These are phyloP conservation scores for Origma solitaria DNA, from an alignment of 2,113 vertebrate genomes.

Conservation along the genomic window DNA sequence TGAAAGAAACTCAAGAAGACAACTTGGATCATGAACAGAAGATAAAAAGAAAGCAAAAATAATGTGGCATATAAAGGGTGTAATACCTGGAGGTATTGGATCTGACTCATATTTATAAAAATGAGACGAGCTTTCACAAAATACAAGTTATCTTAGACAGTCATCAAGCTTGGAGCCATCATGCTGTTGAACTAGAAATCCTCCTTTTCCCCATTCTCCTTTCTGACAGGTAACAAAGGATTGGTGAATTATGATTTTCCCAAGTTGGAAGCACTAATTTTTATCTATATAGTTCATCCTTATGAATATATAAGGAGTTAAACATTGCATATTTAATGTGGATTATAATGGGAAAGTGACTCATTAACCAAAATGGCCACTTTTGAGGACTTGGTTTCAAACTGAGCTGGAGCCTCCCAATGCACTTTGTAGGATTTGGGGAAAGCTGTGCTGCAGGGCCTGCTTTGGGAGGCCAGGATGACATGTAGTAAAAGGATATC, in stretches of 20 bases:
- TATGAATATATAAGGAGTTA: constrained; percentile 68
- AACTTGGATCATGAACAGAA: constrained; percentile 69
- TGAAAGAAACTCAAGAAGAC: constrained; percentile 71
- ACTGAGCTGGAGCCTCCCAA: constrained; percentile 81
- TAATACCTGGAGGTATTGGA: constrained; percentile 69
- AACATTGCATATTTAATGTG: constrained; percentile 76
- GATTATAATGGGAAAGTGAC: constrained; percentile 82
- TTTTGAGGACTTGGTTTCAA: constrained; percentile 83
- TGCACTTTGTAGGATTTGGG: constrained; percentile 75
- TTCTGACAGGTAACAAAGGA: constrained; percentile 70
- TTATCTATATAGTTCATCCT: constrained; percentile 67
- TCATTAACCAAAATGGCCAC: constrained; percentile 78
- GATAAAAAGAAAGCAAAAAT: constrained; percentile 70
- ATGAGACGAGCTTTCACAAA: constrained; percentile 69
- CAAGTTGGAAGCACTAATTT: constrained; percentile 71
- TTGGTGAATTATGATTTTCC: constrained; percentile 75
- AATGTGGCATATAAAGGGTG: constrained; percentile 73
- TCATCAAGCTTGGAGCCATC: constrained; percentile 72
- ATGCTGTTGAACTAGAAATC: constrained; percentile 75
- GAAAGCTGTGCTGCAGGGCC: constrained; percentile 73
- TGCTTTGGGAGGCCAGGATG: constrained; percentile 83
- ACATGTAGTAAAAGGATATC: constrained; percentile 78
- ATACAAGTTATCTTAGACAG: constrained; percentile 62
- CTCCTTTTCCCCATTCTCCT: constrained; percentile 52
- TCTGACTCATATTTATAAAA: constrained; percentile 61